These are phyloP conservation scores for Apistogramma diplotaenia DNA, from an alignment of 2,113 vertebrate species.

Conservation along the genomic window DNA sequence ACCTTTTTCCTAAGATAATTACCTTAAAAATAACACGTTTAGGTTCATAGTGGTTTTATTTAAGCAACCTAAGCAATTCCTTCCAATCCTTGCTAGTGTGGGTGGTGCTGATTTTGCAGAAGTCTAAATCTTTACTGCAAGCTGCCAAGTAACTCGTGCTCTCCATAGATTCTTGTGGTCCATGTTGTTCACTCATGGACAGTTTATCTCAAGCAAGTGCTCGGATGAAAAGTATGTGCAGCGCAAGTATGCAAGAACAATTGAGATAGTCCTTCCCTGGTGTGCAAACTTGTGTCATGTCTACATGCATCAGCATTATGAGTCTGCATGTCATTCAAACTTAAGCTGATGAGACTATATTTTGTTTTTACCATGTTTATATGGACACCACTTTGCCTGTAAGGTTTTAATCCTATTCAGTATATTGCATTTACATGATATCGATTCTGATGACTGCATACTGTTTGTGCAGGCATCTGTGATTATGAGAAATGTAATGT, in stretches of 20 bases:
- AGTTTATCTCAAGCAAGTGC: slow-evolving; percentile 10
- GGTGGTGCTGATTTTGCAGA: slow-evolving; percentile 7
- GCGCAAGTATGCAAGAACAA: neutral
- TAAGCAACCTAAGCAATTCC: neutral
- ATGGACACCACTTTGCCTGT: neutral
- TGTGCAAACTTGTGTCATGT: neutral
- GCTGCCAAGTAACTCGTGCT: neutral
- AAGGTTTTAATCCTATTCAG: neutral
- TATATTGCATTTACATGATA: neutral
- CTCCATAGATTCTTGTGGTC: neutral
- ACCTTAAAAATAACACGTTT: neutral
- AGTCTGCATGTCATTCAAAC: neutral
- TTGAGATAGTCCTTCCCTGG: neutral
- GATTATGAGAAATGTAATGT: neutral
- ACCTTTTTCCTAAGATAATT: neutral
- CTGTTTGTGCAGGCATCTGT: neutral
- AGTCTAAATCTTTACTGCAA: neutral
- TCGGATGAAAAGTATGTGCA: neutral
- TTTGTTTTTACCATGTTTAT: neutral
- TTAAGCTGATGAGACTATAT: neutral
- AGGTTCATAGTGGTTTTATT: neutral
- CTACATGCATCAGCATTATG: neutral
- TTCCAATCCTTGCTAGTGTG: neutral
- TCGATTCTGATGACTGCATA: neutral
- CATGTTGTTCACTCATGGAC: neutral